Base-by-base conservation (phyloP, 37 sponge, comb jelly and placozoan species). In the Cladorhizidae sp. region DNA sequence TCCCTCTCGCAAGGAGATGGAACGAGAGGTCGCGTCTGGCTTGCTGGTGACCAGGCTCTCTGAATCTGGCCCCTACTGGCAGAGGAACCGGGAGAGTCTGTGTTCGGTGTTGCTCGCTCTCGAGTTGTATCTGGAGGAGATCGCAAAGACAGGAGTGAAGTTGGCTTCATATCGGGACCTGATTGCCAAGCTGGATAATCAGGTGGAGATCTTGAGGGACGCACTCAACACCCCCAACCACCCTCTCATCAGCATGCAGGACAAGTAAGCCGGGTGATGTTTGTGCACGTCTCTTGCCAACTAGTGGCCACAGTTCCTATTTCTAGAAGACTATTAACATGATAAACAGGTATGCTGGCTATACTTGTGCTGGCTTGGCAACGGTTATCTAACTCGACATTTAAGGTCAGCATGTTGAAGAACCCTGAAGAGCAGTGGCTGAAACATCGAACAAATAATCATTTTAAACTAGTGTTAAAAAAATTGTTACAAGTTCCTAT, bases 231-330 rank as follows among this genome's bases (percentile, higher is more conserved):
- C 75, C 40, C 93, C 93, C 37, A 81, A 85, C 75, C 93, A 93
- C 54, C 93, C 93, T 0, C 86, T 93, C 51, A 93, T 93, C 62
- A 62, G 83, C 40, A 93, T 88, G 89, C 93, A 93, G 57, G 93
- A 93, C 82, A 93, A 88, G 94, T 93, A 72, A 43, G 89, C n/a
- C n/a, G n/a, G n/a, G n/a, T n/a, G n/a, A n/a, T n/a, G n/a, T n/a
- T n/a, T n/a, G n/a, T n/a, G n/a, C n/a, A n/a, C n/a, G n/a, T n/a
- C n/a, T n/a, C n/a, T n/a, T n/a, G n/a, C n/a, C n/a, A n/a, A n/a
- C n/a, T n/a, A n/a, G n/a, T n/a, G n/a, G n/a, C n/a, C n/a, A n/a
- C n/a, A n/a, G n/a, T n/a, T n/a, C n/a, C n/a, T n/a, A n/a, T n/a
- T n/a, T n/a, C n/a, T n/a, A n/a, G n/a, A n/a, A n/a, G n/a, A n/a